Evolutionary conservation across 2,888 invertebrate species (phyloP), one percentile per base, ranked within the genome.

Genomic region (Pollenia griseotomentosa): DNA sequence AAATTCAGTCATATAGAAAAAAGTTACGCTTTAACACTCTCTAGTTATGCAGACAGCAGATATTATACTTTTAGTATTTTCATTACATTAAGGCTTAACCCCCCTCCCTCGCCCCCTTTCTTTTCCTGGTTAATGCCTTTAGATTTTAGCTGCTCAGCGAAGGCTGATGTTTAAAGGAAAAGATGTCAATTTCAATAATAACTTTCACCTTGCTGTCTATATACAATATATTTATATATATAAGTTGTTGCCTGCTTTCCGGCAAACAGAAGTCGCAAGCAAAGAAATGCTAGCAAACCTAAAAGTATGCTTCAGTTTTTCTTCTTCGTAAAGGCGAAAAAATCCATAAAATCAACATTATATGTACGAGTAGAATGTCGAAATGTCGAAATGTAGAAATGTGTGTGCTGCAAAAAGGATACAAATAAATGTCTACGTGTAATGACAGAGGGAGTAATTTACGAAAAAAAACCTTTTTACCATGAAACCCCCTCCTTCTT

Each of bases 181-280:
- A 75, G 83, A 87, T 89, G 89, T 89, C 89, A 89, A 88, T 89
- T 88, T 83, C 87, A 88, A 86, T 89, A 90, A 89, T 90, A 89
- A 88, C 88, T 89, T 87, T 88, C 88, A 88, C 88, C 89, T 88
- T 78, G 87, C 48, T 85, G 63, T 82, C 81, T 87, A 59, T 66
- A 85, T 40, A 9, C 48, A 40, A 16, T 1, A n/a, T 23, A 48
- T 2, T 59, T 16, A 19, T 5, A 16, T 5, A 59, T 57, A 63
- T 12, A 46, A 5, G 51, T 44, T 12, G 23, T 55, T 71, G 46
- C 14, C 44, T n/a, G 44, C 51, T 46, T 61, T 48, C 11, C 61
- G 4, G n/a, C 12, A 74, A 65, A 53, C 53, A 55, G 12, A 51
- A 63, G 40, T n/a, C n/a, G 42, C 11, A 68, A 51, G 42, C 11